phyloP scores from a whole-genome alignment of 1,140 invertebrate genomes.

The Temnothorax nylanderi region DNA sequence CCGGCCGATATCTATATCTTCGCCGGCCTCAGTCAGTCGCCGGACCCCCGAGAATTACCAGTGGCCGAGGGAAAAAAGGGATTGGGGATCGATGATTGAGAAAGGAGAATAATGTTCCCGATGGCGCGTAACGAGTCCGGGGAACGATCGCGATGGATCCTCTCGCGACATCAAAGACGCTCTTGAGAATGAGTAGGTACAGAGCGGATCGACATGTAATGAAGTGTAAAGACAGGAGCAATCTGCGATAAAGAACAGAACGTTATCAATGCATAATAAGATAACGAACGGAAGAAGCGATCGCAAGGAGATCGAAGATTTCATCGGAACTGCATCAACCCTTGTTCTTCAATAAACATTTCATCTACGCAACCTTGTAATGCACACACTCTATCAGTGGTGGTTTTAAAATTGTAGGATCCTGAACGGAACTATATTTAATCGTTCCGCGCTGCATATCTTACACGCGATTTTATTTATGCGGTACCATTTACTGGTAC shows the following conservation, averaged over 20 bases:
- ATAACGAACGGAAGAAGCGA: not conserved
- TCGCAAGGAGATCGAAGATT: not conserved
- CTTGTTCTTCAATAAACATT: not conserved
- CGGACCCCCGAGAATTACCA: slow-evolving; percentile 39
- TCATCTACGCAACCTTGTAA: not conserved
- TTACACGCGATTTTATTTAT: slow-evolving; percentile 2
- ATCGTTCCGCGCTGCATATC: not conserved
- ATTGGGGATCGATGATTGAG: slow-evolving; percentile 48
- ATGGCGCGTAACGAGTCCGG: slow-evolving; percentile 40
- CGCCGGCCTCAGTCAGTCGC: not conserved
- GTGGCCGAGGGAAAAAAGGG: slow-evolving; percentile 47
- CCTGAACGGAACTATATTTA: not conserved
- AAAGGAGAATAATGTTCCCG: slow-evolving; percentile 52
- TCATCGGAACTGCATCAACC: not conserved
- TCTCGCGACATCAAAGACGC: slow-evolving; percentile 26
- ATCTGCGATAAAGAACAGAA: not conserved
- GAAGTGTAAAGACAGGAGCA: slow-evolving; percentile 14
- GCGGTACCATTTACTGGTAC: not conserved
- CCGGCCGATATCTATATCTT: slow-evolving; percentile 69
- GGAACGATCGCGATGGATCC: slow-evolving; percentile 1
- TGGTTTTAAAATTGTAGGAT: not conserved
- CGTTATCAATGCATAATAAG: not conserved
- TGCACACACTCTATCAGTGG: not conserved
- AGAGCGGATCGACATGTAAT: slow-evolving; percentile 3
- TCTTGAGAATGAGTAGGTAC: not conserved